These are phyloP conservation scores for Halichoeres trimaculatus DNA, from an alignment of 2,113 vertebrate species.

Conservation along the genomic window DNA sequence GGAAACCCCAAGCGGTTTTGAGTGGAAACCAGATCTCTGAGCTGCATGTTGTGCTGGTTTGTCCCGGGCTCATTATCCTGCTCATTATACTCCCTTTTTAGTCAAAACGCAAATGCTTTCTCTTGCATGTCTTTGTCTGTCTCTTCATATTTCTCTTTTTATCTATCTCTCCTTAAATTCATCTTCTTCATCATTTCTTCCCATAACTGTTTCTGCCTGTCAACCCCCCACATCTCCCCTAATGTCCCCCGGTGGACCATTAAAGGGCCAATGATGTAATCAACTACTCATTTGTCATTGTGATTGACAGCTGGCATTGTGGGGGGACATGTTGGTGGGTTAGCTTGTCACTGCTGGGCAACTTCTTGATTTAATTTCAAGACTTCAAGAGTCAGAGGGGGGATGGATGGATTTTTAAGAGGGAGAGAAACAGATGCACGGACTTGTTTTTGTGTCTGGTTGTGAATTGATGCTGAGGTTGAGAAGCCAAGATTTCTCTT, in stretches of 20 bases:
- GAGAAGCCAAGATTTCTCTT: background rate
- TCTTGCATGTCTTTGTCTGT: conserved; percentile 54
- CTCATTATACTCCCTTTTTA: conserved; percentile 63
- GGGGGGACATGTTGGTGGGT: background rate
- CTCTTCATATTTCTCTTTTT: conserved; percentile 9
- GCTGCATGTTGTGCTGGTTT: conserved; percentile 71
- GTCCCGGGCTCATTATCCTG: conserved; percentile 73
- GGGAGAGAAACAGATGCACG: conserved; percentile 36
- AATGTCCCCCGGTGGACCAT: conserved; percentile 55
- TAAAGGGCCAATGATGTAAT: conserved; percentile 65
- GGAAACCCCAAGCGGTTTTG: conserved; percentile 71
- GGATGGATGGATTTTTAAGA: too few species aligned
- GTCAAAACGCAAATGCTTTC: conserved; percentile 58
- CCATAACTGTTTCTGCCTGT: conserved; percentile 4
- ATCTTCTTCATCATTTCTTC: conserved; percentile 8
- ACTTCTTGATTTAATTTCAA: conserved; percentile 61
- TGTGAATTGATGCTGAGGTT: conserved; percentile 9
- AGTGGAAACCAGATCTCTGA: conserved; percentile 73
- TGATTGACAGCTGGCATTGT: conserved; percentile 73
- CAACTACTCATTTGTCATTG: conserved; percentile 69
- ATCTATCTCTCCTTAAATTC: background rate
- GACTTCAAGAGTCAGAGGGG: conserved; percentile 17
- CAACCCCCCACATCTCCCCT: background rate
- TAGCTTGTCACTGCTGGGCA: conserved; percentile 29
- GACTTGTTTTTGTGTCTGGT: background rate